Conservation (phyloP, 2,888 invertebrate genomes). For the Smittia sp. region DNA sequence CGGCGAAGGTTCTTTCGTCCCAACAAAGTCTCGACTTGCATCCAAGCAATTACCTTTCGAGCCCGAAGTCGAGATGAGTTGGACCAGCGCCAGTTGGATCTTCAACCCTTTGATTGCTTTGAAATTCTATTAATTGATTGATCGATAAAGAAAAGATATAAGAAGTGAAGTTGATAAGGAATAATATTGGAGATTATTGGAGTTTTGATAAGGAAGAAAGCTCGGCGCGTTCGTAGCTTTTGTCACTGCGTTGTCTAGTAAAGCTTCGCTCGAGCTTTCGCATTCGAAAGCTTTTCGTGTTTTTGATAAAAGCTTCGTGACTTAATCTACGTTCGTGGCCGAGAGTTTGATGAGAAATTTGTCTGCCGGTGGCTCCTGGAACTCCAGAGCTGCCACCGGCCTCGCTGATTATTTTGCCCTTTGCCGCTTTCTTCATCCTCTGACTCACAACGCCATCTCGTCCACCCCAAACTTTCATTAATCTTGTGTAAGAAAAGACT, state of each 20-base stretch:
- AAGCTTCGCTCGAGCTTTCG: too few relatives aligned
- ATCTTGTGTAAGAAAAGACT: conserved; percentile 27
- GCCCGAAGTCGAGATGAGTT: not conserved
- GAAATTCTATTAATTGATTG: conserved; percentile 21
- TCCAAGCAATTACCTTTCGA: too few relatives aligned
- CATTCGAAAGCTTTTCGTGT: too few relatives aligned
- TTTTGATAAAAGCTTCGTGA: too few relatives aligned
- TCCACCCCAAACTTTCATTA: conserved; percentile 19
- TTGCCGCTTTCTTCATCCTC: not conserved
- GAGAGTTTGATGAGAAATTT: too few relatives aligned
- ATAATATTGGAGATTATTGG: not conserved
- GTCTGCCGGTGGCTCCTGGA: too few relatives aligned
- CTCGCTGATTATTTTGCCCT: too few relatives aligned
- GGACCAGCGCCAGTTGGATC: not conserved
- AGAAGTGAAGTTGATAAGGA: conserved; percentile 1
- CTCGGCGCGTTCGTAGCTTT: too few relatives aligned
- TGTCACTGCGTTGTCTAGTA: too few relatives aligned
- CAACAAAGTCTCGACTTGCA: too few relatives aligned
- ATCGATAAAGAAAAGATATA: conserved; percentile 11
- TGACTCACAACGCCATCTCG: not conserved
- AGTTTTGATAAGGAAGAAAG: not conserved
- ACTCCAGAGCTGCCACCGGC: too few relatives aligned
- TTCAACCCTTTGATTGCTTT: conserved; percentile 19
- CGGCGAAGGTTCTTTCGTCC: not conserved
- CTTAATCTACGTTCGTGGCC: too few relatives aligned